A percentile compares a stretch with the other conserved stretches of the same genome.
These are phyloP conservation scores for Hypomesus transpacificus DNA, from an alignment of 2,113 vertebrate genomes.

Conservation along the genomic window DNA sequence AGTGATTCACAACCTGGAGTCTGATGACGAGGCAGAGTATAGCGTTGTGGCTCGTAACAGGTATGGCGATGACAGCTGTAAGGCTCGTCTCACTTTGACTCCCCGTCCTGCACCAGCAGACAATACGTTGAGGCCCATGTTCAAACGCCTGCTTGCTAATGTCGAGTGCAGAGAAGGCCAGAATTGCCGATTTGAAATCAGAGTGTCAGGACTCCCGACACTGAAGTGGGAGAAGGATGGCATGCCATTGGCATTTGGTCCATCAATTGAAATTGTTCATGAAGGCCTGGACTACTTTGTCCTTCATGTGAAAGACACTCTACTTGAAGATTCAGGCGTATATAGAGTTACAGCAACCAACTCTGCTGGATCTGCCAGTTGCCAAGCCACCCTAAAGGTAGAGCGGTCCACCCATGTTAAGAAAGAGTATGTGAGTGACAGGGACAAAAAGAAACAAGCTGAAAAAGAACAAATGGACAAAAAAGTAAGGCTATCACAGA, in stretches of 20 bases:
- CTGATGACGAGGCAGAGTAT: slow-evolving; percentile 91
- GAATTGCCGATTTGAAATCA: slow-evolving; percentile 90
- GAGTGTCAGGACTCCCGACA: slow-evolving; percentile 87
- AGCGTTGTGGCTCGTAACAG: slow-evolving; percentile 89
- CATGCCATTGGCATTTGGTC: slow-evolving; percentile 83
- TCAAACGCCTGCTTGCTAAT: slow-evolving; percentile 96
- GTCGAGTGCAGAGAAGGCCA: slow-evolving; percentile 93
- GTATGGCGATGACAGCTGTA: slow-evolving; percentile 94
- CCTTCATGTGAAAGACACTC: slow-evolving; percentile 88
- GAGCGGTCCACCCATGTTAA: slow-evolving; percentile 85
- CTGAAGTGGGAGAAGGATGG: slow-evolving; percentile 98
- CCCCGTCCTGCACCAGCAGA: slow-evolving; percentile 87
- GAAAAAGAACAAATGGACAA: slow-evolving; percentile 85
- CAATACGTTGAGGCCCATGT: slow-evolving; percentile 93
- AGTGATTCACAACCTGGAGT: slow-evolving; percentile 80
- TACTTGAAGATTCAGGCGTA: slow-evolving; percentile 91
- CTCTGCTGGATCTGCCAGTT: slow-evolving; percentile 93
- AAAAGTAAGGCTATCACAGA: slow-evolving; percentile 89
- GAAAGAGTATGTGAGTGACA: slow-evolving; percentile 81
- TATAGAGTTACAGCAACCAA: slow-evolving; percentile 97
- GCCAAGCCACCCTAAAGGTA: slow-evolving; percentile 91
- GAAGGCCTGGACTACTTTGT: slow-evolving; percentile 97
- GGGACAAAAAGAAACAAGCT: slow-evolving; percentile 73
- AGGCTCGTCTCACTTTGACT: slow-evolving; percentile 87
- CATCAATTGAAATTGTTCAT: slow-evolving; percentile 90